These are phyloP conservation scores for Pterostichus madidus DNA, from an alignment of 2,888 invertebrate species.

Conservation along the genomic window DNA sequence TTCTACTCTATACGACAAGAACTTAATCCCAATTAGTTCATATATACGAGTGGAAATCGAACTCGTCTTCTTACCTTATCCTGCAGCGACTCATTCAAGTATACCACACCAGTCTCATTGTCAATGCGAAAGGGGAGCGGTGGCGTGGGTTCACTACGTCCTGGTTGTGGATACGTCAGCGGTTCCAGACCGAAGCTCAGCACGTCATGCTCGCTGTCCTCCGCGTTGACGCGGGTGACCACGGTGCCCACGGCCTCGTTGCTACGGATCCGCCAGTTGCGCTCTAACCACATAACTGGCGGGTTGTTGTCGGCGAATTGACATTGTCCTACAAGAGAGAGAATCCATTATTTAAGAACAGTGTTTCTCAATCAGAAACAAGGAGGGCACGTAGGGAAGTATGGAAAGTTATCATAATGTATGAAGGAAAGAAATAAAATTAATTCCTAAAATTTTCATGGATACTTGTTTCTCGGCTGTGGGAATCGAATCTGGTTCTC, in stretches of 20 bases:
- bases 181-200: constrained; percentile 86
- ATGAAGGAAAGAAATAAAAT: too few species aligned
- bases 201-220: constrained; percentile 82
- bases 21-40: too few species aligned
- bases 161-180: constrained; percentile 69
- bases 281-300: constrained; percentile 84
- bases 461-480: too few species aligned
- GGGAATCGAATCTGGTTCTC: too few species aligned
- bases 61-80: constrained; percentile 84
- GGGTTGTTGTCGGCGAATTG: constrained; percentile 82
- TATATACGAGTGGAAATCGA: too few species aligned
- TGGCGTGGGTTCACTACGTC: constrained; percentile 73
- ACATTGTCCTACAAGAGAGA: constrained; percentile 76
- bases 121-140: constrained; percentile 89
- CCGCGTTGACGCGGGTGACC: constrained; percentile 85
- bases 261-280: constrained; percentile 88
- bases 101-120: constrained; percentile 86
- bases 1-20: too few species aligned
- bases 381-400: too few species aligned
- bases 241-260: constrained; percentile 85
- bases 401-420: too few species aligned
- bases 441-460: too few species aligned
- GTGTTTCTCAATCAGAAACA: too few species aligned
- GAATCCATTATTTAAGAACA: not conserved
- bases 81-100: constrained; percentile 87